Evolutionary conservation across 2,888 invertebrate species (phyloP).

Genomic region (Hemithea aestivaria): DNA sequence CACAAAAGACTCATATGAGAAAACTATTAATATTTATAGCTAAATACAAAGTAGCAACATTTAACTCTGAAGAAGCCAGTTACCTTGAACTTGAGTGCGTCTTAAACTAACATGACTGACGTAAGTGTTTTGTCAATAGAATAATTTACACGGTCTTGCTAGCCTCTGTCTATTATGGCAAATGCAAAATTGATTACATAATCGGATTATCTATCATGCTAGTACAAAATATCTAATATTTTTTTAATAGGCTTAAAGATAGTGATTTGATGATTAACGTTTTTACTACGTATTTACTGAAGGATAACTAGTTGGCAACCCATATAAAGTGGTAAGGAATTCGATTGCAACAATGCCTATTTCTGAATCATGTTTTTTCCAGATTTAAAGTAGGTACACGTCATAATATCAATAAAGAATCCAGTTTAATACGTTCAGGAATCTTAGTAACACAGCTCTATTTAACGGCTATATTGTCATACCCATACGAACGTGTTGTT

Average conservation of each 20-base stretch:
- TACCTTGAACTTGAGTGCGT: constrained; percentile 68
- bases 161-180: constrained; percentile 36
- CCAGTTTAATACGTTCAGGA: too few relatives aligned
- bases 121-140: constrained; percentile 65
- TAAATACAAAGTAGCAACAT: constrained; percentile 16
- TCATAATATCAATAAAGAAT: too few relatives aligned
- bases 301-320: too few relatives aligned
- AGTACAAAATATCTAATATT: constrained; percentile 5
- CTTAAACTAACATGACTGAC: constrained; percentile 52
- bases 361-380: constrained; percentile 2
- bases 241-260: constrained; percentile 19
- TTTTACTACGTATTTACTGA: constrained; percentile 6
- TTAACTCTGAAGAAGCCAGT: constrained; percentile 24
- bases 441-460: too few relatives aligned
- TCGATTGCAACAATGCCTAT: constrained; percentile 2
- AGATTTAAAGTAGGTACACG: too few relatives aligned
- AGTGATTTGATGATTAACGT: not conserved
- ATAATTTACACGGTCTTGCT: constrained; percentile 52
- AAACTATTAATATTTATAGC: constrained; percentile 10
- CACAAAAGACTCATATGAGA: constrained; percentile 5
- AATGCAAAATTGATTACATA: constrained; percentile 32
- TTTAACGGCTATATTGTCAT: too few relatives aligned
- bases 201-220: constrained; percentile 18
- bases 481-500: too few relatives aligned
- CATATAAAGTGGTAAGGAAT: constrained; percentile 1